phyloP scores from a whole-genome alignment of 2,797 vertebrate genomes.

The Aulostomus chinensis region DNA sequence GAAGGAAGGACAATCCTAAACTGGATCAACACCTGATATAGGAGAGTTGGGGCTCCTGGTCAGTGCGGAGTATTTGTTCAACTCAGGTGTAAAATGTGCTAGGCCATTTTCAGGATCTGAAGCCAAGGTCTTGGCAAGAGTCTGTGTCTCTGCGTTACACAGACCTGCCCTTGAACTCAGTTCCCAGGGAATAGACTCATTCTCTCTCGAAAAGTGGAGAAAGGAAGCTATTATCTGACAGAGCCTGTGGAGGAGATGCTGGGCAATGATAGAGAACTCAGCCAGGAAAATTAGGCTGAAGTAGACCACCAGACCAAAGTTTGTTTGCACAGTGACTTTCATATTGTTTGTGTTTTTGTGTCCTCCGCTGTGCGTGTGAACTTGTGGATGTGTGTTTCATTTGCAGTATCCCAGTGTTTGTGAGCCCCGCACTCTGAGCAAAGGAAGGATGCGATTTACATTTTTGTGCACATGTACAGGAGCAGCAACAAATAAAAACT shows the following conservation, averaged over 20 bases:
- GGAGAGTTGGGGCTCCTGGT: constrained; percentile 62
- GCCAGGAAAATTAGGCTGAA: constrained; percentile 70
- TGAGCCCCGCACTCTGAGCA: constrained; percentile 75
- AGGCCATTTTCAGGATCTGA: constrained; percentile 69
- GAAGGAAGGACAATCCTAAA: constrained; percentile 62
- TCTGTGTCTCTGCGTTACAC: constrained; percentile 71
- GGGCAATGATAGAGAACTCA: constrained; percentile 66
- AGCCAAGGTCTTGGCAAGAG: constrained; percentile 76
- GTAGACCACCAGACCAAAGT: constrained; percentile 71
- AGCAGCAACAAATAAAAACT: constrained; percentile 81
- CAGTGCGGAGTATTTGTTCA: constrained; percentile 54
- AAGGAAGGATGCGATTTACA: constrained; percentile 79
- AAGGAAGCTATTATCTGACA: constrained; percentile 77
- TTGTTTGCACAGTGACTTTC: constrained; percentile 79
- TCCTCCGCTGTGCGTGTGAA: constrained; percentile 23
- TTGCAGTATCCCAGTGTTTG: constrained; percentile 66
- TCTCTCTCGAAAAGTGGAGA: constrained; percentile 80
- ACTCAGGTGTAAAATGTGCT: constrained; percentile 67
- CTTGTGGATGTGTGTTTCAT: constrained; percentile 45
- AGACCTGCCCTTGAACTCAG: constrained; percentile 84
- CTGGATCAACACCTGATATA: constrained; percentile 62
- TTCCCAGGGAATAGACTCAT: constrained; percentile 80
- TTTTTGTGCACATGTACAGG: constrained; percentile 77
- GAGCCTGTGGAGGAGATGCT: constrained; percentile 65
- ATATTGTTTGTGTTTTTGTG: constrained; percentile 71